Evolutionary conservation across 2,113 vertebrate species (phyloP).

Genomic region (Patagioenas fasciata): DNA sequence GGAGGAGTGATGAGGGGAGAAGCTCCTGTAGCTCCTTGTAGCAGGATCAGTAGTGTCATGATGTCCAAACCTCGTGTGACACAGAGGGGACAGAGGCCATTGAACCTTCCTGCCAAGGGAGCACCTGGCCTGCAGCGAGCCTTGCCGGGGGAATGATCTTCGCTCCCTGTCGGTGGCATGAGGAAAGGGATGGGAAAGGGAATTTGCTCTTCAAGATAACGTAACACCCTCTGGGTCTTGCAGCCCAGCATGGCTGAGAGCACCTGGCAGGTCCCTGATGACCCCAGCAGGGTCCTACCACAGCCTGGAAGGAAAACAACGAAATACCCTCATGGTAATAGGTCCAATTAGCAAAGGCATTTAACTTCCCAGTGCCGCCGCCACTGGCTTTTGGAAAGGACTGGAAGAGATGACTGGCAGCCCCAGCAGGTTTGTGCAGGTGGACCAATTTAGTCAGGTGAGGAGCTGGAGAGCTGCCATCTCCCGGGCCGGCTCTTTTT

Average conservation of each 20-base stretch:
- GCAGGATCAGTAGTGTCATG: background rate
- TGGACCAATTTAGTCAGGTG: background rate
- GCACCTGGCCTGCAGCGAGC: rapidly evolving
- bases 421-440: slow-evolving; percentile 17
- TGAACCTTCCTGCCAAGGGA: background rate
- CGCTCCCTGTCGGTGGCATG: too few relatives aligned
- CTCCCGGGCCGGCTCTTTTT: background rate
- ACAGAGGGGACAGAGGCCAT: background rate
- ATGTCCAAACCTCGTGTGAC: rapidly evolving
- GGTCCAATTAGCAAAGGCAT: background rate
- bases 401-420: background rate
- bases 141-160: background rate
- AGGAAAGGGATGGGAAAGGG: background rate
- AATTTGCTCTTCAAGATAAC: background rate
- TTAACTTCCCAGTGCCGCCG: background rate
- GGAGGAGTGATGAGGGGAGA: background rate
- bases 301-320: background rate
- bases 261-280: background rate
- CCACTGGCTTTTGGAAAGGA: background rate
- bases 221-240: background rate
- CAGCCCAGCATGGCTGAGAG: background rate
- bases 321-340: background rate
- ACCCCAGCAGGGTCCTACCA: background rate
- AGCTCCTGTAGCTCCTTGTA: background rate
- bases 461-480: background rate